Evolutionary conservation across 2,888 invertebrate genomes (phyloP).

Genomic region (Nymphalis polychloros): DNA sequence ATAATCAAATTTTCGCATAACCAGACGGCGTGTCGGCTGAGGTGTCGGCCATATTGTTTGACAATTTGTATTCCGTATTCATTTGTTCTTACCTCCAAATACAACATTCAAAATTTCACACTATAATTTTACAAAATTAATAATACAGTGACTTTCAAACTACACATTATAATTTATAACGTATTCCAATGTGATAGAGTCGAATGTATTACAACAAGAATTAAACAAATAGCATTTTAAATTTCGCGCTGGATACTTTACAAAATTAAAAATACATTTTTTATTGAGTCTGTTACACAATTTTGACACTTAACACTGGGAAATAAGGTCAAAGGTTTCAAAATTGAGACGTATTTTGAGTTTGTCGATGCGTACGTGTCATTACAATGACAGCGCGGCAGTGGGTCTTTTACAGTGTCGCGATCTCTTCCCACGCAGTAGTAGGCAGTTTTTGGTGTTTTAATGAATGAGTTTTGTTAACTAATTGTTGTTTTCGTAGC

Average conservation of each 20-base stretch:
- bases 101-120: slow-evolving; percentile 16
- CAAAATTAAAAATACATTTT: background rate
- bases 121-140: slow-evolving; percentile 12
- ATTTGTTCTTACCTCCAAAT: background rate
- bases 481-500: slow-evolving; percentile 35
- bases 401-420: slow-evolving; percentile 34
- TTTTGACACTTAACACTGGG: background rate
- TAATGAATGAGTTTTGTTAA: slow-evolving; percentile 35
- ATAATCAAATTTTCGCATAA: too few relatives aligned
- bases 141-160: background rate
- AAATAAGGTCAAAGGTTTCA: background rate
- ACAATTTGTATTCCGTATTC: slow-evolving; percentile 1
- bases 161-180: background rate
- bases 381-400: slow-evolving; percentile 41
- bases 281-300: background rate
- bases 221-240: background rate
- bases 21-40: slow-evolving; percentile 24
- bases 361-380: slow-evolving; percentile 31
- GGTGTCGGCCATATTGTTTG: slow-evolving; percentile 21
- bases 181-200: background rate
- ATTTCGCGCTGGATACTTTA: background rate
- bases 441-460: slow-evolving; percentile 24
- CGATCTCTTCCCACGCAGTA: slow-evolving; percentile 37
- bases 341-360: background rate
- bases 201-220: background rate